Conservation (phyloP, 2,113 vertebrate genomes). For the Hemicordylus capensis region DNA sequence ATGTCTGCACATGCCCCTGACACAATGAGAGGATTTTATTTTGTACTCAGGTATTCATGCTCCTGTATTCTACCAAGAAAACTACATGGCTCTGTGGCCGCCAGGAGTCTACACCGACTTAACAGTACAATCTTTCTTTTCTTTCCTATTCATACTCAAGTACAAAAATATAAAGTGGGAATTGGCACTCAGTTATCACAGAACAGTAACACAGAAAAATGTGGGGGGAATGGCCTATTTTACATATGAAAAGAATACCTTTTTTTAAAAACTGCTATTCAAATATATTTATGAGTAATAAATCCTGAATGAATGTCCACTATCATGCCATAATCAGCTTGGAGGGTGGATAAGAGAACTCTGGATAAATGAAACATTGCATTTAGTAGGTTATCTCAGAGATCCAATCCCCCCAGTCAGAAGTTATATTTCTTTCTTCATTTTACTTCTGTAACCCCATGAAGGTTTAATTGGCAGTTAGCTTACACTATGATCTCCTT, state of each 20-base stretch:
- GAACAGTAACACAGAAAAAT: not conserved
- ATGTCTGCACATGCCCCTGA: not conserved
- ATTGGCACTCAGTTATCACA: not conserved
- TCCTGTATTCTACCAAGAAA: no score
- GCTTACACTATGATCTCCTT: constrained; percentile 68
- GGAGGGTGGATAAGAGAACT: constrained; percentile 41
- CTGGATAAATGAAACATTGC: constrained; percentile 45
- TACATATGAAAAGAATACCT: not conserved
- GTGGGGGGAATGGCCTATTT: no score
- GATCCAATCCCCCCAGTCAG: constrained; percentile 62
- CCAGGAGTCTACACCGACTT: no score
- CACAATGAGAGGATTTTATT: no score
- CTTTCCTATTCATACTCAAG: not conserved
- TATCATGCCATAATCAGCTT: constrained; percentile 37
- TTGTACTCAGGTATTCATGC: not conserved
- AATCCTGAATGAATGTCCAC: constrained; percentile 46
- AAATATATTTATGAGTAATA: constrained; percentile 44
- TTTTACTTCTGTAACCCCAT: constrained; percentile 64
- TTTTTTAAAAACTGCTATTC: constrained; percentile 34
- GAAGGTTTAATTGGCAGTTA: constrained; percentile 75
- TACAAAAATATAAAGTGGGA: not conserved
- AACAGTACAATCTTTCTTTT: no score
- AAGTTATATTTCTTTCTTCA: constrained; percentile 56
- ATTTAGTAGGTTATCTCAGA: constrained; percentile 48
- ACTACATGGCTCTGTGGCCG: no score